Evolutionary conservation across 2,797 vertebrate species (phyloP).

Genomic region (Manis javanica): DNA sequence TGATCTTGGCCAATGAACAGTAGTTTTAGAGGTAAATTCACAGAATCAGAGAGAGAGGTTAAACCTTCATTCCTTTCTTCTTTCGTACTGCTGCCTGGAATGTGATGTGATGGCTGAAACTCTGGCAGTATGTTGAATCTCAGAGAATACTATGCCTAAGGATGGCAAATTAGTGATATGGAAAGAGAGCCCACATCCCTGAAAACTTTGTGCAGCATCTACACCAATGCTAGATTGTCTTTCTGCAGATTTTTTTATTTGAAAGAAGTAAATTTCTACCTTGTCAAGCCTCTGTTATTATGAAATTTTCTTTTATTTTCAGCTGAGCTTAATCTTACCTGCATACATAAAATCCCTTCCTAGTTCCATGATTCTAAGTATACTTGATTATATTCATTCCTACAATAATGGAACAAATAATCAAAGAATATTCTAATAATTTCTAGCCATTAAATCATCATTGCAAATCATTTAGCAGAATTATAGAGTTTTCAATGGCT

Average conservation of each 20-base stretch:
- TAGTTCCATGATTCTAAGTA: neutral
- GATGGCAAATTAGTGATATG: neutral
- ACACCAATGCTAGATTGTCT: neutral
- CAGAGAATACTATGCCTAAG: neutral
- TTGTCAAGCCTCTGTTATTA: neutral
- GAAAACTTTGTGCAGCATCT: neutral
- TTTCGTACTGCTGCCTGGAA: neutral
- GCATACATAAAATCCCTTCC: neutral
- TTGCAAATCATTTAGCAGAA: neutral
- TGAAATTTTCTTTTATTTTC: constrained; percentile 8
- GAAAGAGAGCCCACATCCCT: neutral
- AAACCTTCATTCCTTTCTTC: neutral
- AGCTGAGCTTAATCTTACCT: constrained; percentile 15
- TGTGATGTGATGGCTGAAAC: neutral
- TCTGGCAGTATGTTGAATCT: neutral
- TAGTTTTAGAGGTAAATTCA: constrained; percentile 7
- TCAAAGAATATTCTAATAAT: neutral
- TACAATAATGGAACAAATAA: neutral
- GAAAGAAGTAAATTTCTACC: neutral
- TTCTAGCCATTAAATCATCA: constrained; percentile 16
- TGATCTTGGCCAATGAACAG: neutral
- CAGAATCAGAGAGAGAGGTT: neutral
- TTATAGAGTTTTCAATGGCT: neutral
- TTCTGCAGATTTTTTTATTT: neutral
- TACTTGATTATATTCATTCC: neutral